Evolutionary conservation across 2,797 vertebrate species (phyloP).

Genomic region (Remorina albescens): DNA sequence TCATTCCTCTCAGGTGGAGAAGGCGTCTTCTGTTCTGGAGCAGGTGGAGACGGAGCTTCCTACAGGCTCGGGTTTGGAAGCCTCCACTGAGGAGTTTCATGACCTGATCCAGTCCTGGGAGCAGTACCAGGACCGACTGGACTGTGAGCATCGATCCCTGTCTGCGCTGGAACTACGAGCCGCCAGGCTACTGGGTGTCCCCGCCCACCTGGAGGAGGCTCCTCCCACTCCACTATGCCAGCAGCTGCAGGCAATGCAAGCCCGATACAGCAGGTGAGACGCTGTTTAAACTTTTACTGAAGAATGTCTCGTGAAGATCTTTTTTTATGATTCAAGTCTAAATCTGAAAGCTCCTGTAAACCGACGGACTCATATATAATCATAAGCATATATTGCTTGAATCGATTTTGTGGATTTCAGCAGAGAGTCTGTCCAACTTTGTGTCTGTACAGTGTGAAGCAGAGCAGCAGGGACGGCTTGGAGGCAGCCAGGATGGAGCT

Average conservation of each 20-base stretch:
- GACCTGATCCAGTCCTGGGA: conserved; percentile 83
- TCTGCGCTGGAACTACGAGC: conserved; percentile 87
- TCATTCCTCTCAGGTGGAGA: conserved; percentile 85
- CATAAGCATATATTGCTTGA: too few species aligned
- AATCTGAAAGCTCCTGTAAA: not conserved
- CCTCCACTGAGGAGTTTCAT: conserved; percentile 84
- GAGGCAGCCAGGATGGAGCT: conserved; percentile 83
- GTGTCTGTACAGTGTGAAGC: conserved; percentile 74
- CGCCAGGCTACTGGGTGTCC: conserved; percentile 80
- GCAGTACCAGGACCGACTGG: conserved; percentile 87
- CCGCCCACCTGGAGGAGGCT: conserved; percentile 75
- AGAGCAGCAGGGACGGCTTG: conserved; percentile 83
- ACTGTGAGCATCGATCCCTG: conserved; percentile 88
- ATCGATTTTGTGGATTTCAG: not conserved
- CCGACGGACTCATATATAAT: too few species aligned
- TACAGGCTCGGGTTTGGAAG: conserved; percentile 74
- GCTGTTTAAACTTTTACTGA: not conserved
- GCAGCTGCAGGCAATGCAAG: conserved; percentile 88
- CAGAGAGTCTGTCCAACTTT: conserved; percentile 4
- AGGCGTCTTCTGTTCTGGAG: conserved; percentile 86
- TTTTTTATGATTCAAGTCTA: too few species aligned
- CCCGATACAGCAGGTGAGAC: conserved; percentile 86
- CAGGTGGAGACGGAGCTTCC: conserved; percentile 90
- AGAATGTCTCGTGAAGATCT: not conserved
- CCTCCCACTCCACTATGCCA: conserved; percentile 81